Percentiles rank a stretch among this genome's conserved stretches.
phyloP scores from a whole-genome alignment of 1,140 invertebrate genomes.

The Linepithema humile region DNA sequence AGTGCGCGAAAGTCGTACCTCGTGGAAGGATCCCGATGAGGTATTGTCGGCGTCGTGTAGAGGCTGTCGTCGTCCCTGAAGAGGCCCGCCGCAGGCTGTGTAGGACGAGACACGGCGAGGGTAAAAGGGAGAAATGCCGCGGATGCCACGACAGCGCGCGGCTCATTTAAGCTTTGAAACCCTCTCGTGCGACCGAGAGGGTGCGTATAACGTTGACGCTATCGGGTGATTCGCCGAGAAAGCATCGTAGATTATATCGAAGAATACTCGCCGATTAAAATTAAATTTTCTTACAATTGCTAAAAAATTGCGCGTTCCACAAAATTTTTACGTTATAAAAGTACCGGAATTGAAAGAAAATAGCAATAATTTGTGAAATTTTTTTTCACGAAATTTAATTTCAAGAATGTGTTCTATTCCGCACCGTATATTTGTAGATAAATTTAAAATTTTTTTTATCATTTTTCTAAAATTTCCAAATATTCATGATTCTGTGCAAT shows the following conservation, averaged over 20 bases:
- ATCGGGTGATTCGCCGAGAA: slow-evolving; percentile 14
- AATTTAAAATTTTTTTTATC: too few relatives aligned
- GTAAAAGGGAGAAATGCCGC: slow-evolving; percentile 37
- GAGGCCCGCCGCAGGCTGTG: slow-evolving; percentile 36
- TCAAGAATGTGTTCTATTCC: too few relatives aligned
- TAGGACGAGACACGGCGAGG: slow-evolving; percentile 4
- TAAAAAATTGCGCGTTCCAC: not conserved
- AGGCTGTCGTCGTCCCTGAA: slow-evolving; percentile 26
- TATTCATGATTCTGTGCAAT: not conserved
- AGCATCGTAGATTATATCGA: not conserved
- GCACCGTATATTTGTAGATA: too few relatives aligned
- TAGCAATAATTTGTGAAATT: too few relatives aligned
- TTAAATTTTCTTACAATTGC: not conserved
- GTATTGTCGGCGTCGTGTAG: slow-evolving; percentile 43
- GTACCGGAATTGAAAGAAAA: not conserved
- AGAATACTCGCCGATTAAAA: not conserved
- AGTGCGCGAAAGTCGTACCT: slow-evolving; percentile 29
- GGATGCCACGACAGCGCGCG: slow-evolving; percentile 55
- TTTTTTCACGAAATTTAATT: too few relatives aligned
- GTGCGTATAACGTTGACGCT: slow-evolving; percentile 17
- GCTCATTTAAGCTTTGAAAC: slow-evolving; percentile 60
- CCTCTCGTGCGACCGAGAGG: slow-evolving; percentile 12
- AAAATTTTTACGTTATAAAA: not conserved
- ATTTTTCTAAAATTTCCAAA: not conserved
- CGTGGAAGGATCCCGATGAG: slow-evolving; percentile 45